phyloP scores from a whole-genome alignment of 1,140 invertebrate species.

The Atta colombica region DNA sequence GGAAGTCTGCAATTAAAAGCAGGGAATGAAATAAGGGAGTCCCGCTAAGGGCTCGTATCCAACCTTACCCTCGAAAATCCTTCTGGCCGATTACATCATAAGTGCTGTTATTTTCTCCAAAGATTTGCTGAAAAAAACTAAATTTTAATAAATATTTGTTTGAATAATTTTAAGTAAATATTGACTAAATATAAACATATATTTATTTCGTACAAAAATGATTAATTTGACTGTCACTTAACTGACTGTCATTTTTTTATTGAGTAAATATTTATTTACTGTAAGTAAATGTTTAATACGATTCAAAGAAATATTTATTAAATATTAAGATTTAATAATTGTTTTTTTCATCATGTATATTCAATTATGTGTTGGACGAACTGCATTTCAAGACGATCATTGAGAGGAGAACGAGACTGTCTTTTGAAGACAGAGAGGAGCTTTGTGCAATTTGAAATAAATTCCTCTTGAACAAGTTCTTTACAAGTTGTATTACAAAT shows the following conservation, averaged over 20 bases:
- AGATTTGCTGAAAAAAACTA: too few relatives aligned
- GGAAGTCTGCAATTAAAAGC: constrained; percentile 30
- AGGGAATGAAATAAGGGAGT: not conserved
- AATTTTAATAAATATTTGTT: too few relatives aligned
- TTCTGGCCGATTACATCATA: constrained; percentile 1
- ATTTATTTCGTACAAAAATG: too few relatives aligned
- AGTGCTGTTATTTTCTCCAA: not conserved
- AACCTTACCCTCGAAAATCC: not conserved
- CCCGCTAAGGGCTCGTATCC: not conserved
- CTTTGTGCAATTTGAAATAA: not conserved
- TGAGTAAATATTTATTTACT: too few relatives aligned
- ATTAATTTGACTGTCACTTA: too few relatives aligned
- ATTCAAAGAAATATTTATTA: too few relatives aligned
- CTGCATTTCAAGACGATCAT: not conserved
- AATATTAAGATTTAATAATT: too few relatives aligned
- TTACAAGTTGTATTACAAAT: constrained; percentile 5
- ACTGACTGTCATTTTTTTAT: too few relatives aligned
- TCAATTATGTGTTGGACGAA: not conserved
- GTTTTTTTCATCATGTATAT: not conserved
- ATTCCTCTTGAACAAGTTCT: not conserved
- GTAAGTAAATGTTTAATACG: too few relatives aligned
- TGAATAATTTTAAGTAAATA: too few relatives aligned
- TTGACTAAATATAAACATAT: too few relatives aligned
- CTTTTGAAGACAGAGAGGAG: not conserved
- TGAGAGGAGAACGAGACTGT: not conserved